A percentile compares a stretch with the other conserved stretches of the same genome.
These are phyloP conservation scores for Agrotis exclamationis DNA, from an alignment of 2,888 invertebrate species.

Conservation along the genomic window DNA sequence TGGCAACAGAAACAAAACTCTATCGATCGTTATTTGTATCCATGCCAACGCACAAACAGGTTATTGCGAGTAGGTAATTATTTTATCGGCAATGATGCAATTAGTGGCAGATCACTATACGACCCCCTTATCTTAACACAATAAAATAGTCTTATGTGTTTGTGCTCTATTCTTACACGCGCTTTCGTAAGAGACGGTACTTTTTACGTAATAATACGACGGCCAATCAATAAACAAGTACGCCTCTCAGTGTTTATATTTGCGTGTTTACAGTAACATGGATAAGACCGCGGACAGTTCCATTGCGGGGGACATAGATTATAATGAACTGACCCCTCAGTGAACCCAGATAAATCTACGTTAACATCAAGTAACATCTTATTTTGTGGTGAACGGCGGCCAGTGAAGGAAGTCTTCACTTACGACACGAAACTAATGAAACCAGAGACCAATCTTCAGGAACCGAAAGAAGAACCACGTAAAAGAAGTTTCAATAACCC, in stretches of 20 bases:
- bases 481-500: slow-evolving; percentile 73
- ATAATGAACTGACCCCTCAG: slow-evolving; percentile 79
- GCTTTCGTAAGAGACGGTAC: slow-evolving; percentile 45
- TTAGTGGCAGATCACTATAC: slow-evolving; percentile 56
- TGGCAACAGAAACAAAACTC: slow-evolving; percentile 48
- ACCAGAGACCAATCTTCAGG: slow-evolving; percentile 73
- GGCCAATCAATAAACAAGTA: slow-evolving; percentile 59
- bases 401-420: slow-evolving; percentile 74
- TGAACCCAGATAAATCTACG: slow-evolving; percentile 85
- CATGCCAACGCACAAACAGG: slow-evolving; percentile 65
- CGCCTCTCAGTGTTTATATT: slow-evolving; percentile 57
- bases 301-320: slow-evolving; percentile 78
- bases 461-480: slow-evolving; percentile 62
- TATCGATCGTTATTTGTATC: slow-evolving; percentile 63
- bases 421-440: slow-evolving; percentile 77
- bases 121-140: slow-evolving; percentile 67
- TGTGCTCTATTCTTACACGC: slow-evolving; percentile 46
- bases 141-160: slow-evolving; percentile 52
- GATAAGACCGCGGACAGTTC: slow-evolving; percentile 74
- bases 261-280: slow-evolving; percentile 60
- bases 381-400: slow-evolving; percentile 68
- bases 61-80: slow-evolving; percentile 43
- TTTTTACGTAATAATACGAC: slow-evolving; percentile 55
- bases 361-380: slow-evolving; percentile 78
- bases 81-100: slow-evolving; percentile 69